These are phyloP conservation scores for Ctenoplectra terminalis DNA, from an alignment of 1,140 invertebrate species.

Conservation along the genomic window DNA sequence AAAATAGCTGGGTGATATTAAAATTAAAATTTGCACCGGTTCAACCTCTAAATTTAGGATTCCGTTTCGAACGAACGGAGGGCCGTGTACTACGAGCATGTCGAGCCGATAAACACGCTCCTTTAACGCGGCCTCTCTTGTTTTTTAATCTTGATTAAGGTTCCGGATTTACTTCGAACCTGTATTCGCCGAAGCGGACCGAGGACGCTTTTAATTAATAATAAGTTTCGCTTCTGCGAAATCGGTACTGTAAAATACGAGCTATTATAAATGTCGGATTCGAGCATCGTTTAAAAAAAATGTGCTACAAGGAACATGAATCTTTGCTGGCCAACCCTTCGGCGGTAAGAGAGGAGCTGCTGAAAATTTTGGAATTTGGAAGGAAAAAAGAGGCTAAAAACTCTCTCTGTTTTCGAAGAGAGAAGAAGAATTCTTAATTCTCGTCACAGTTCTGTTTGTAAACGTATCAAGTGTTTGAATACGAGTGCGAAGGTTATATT, in stretches of 20 bases:
- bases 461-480: too few relatives aligned
- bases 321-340: too few relatives aligned
- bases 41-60: slow-evolving; percentile 40
- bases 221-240: not conserved
- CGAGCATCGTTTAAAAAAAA: too few relatives aligned
- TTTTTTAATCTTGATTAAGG: slow-evolving; percentile 26
- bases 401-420: too few relatives aligned
- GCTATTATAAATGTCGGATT: not conserved
- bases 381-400: too few relatives aligned
- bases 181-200: not conserved
- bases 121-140: slow-evolving; percentile 8
- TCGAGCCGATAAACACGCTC: slow-evolving; percentile 37
- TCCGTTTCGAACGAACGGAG: slow-evolving; percentile 19
- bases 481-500: too few relatives aligned
- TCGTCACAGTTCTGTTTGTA: too few relatives aligned
- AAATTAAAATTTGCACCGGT: slow-evolving; percentile 43
- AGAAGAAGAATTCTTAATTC: too few relatives aligned
- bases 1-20: slow-evolving; percentile 49
- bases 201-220: slow-evolving; percentile 18
- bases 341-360: too few relatives aligned
- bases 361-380: too few relatives aligned
- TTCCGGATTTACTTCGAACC: slow-evolving; percentile 1
- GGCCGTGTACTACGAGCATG: slow-evolving; percentile 6
- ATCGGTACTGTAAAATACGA: not conserved
- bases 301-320: too few relatives aligned